A percentile compares a stretch with the other conserved stretches of the same genome.
Conservation (phyloP, 1,140 invertebrate genomes). For the Copidosoma floridanum region DNA sequence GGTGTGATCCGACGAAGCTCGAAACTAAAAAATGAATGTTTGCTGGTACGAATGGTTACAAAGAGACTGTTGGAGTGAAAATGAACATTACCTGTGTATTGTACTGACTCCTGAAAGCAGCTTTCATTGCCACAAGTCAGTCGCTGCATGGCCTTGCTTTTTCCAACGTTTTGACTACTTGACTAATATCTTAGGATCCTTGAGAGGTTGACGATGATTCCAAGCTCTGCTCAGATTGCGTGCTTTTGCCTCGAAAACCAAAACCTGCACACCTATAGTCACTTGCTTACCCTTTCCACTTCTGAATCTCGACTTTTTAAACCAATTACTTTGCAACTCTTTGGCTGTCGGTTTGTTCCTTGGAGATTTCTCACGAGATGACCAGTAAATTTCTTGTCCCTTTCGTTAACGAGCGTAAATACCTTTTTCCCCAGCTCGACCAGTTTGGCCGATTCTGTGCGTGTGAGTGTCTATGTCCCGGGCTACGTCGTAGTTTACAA, state of each 20-base stretch:
- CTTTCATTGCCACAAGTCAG: conserved; percentile 85
- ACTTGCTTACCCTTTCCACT: conserved; percentile 83
- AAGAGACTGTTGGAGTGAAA: neutral
- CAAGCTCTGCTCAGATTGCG: conserved; percentile 47
- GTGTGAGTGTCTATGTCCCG: conserved; percentile 98
- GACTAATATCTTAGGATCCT: conserved; percentile 47
- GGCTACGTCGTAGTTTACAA: conserved; percentile 97
- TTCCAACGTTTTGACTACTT: conserved; percentile 54
- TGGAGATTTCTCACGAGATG: conserved; percentile 95
- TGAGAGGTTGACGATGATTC: conserved; percentile 27
- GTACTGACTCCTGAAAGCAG: conserved; percentile 89
- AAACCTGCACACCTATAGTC: conserved; percentile 78
- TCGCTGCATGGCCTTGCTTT: conserved; percentile 78
- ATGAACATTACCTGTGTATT: conserved; percentile 71
- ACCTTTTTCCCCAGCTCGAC: conserved; percentile 88
- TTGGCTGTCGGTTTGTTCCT: conserved; percentile 90
- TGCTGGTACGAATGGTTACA: too few species aligned
- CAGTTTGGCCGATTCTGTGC: conserved; percentile 94
- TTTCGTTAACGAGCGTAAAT: conserved; percentile 87
- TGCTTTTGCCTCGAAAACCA: conserved; percentile 78
- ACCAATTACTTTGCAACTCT: conserved; percentile 95
- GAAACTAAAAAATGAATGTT: conserved; percentile 60
- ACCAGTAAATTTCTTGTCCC: conserved; percentile 96
- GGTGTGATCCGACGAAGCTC: conserved; percentile 73
- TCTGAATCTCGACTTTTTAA: conserved; percentile 86